Evolutionary conservation across 2,797 vertebrate species (phyloP).

Genomic region (Microhierax caerulescens): DNA sequence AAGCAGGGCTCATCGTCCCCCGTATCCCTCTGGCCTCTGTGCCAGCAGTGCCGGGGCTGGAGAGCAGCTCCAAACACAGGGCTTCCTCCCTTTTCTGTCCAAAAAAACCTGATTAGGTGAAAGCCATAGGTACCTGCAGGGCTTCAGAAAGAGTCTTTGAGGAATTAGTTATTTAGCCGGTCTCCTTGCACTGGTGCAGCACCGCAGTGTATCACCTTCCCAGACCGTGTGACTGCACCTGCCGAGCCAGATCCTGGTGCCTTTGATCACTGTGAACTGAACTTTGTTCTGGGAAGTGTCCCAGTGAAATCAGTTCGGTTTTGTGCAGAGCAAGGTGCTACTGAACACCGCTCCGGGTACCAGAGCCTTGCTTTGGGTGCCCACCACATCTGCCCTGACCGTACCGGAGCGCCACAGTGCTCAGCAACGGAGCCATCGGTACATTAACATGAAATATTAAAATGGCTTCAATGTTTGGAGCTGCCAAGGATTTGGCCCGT

Average conservation of each 20-base stretch:
- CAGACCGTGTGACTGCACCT: accelerated
- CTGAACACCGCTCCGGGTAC: accelerated
- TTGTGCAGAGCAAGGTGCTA: not conserved
- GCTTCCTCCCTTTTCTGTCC: not conserved
- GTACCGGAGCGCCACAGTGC: not conserved
- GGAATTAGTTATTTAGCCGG: not conserved
- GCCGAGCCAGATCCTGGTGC: accelerated
- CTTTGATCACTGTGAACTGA: not conserved
- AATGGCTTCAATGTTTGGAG: not conserved
- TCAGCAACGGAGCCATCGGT: not conserved
- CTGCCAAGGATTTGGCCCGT: not conserved
- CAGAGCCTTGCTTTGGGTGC: not conserved
- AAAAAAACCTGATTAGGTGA: not conserved
- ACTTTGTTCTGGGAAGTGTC: not conserved
- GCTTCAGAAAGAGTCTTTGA: not conserved
- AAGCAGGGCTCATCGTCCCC: accelerated
- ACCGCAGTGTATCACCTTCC: not conserved
- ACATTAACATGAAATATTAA: not conserved
- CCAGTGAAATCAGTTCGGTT: not conserved
- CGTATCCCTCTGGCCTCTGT: accelerated
- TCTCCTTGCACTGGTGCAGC: not conserved
- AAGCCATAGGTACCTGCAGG: not conserved
- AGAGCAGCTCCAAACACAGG: not conserved
- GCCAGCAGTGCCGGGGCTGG: accelerated
- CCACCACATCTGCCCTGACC: not conserved